A percentile compares a stretch with the other conserved stretches of the same genome.
These are phyloP conservation scores for Cynopterus brachyotis DNA, from an alignment of 2,113 vertebrate genomes.

Conservation along the genomic window DNA sequence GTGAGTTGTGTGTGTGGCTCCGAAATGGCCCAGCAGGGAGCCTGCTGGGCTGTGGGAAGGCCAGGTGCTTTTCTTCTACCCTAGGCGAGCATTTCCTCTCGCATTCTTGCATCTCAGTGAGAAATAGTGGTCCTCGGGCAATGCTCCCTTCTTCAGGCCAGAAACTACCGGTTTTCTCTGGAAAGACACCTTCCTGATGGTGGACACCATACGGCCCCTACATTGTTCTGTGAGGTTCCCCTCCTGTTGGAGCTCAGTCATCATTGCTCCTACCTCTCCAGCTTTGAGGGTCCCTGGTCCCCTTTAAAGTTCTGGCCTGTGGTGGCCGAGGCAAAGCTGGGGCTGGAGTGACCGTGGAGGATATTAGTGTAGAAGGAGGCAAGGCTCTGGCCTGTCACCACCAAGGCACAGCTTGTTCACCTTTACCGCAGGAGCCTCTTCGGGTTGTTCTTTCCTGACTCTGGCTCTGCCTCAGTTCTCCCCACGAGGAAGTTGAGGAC, in stretches of 20 bases:
- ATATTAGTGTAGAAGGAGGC: rapidly evolving
- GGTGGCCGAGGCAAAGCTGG: background rate
- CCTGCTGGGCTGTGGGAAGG: background rate
- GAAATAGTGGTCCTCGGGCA: background rate
- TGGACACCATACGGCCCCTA: background rate
- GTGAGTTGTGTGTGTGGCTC: background rate
- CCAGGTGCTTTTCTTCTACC: background rate
- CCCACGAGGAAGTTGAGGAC: background rate
- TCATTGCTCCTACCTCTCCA: too few relatives aligned
- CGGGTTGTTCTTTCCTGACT: background rate
- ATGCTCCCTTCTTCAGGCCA: background rate
- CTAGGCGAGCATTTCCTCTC: background rate
- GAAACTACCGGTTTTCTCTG: background rate
- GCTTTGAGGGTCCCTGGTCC: background rate
- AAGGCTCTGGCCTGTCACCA: background rate
- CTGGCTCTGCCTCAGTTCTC: background rate
- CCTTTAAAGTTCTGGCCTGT: background rate
- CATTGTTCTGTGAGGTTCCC: background rate
- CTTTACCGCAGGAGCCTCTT: background rate
- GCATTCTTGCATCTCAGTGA: too few relatives aligned
- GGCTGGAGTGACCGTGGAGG: background rate
- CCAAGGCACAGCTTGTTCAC: background rate
- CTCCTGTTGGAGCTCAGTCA: background rate
- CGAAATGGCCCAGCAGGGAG: background rate
- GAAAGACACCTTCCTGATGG: background rate